These are phyloP conservation scores for Busarellus nigricollis DNA, from an alignment of 2,797 vertebrate species.

Conservation along the genomic window DNA sequence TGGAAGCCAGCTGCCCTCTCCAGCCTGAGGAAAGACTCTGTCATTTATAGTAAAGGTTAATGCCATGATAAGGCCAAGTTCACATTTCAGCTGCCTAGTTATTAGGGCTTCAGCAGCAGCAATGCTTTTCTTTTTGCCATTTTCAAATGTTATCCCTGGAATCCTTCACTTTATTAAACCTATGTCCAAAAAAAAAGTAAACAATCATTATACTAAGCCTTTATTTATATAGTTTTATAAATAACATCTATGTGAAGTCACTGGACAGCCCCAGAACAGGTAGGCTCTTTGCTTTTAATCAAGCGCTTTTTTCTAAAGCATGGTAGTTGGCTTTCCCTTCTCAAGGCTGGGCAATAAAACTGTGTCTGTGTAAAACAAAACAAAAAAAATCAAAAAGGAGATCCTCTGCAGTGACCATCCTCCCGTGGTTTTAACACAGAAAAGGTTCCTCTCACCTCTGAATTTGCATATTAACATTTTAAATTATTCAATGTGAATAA, in stretches of 20 bases:
- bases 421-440: background rate
- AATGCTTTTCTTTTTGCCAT: background rate
- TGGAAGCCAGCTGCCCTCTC: background rate
- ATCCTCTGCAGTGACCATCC: background rate
- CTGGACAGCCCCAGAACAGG: background rate
- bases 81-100: background rate
- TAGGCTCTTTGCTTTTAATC: conserved; percentile 3
- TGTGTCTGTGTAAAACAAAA: background rate
- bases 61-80: background rate
- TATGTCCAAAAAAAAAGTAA: background rate
- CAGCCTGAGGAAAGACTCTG: background rate
- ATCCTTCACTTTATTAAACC: conserved; percentile 1
- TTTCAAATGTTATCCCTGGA: background rate
- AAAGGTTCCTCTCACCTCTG: background rate
- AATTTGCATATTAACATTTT: background rate
- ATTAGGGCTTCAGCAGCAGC: background rate
- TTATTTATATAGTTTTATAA: background rate
- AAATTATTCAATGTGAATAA: background rate
- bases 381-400: background rate
- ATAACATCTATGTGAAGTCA: background rate
- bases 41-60: conserved; percentile 37
- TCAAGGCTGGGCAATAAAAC: background rate
- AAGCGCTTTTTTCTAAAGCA: background rate
- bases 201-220: background rate
- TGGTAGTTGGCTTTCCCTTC: conserved; percentile 23